Evolutionary conservation across 2,113 vertebrate species (phyloP).

Genomic region (Psittacara wagleri): DNA sequence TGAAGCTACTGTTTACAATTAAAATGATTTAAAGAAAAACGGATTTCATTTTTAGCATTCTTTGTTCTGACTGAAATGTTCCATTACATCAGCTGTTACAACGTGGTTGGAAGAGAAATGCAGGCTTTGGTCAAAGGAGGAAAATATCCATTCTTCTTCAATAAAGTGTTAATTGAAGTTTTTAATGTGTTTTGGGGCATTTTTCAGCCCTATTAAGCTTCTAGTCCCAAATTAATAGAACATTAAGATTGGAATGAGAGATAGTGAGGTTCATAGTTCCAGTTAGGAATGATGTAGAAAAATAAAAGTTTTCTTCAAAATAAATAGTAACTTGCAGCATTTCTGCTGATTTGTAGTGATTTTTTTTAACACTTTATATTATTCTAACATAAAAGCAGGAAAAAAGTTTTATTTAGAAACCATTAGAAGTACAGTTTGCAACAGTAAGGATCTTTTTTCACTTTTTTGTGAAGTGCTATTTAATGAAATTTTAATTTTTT

Average conservation of each 20-base stretch:
- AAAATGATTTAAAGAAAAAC: neutral
- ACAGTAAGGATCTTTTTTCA: neutral
- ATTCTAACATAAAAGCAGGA: neutral
- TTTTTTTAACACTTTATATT: neutral
- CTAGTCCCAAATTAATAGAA: neutral
- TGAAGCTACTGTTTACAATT: constrained; percentile 45
- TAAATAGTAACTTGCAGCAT: neutral
- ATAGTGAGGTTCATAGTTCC: neutral
- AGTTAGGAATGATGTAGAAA: neutral
- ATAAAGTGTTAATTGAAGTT: neutral
- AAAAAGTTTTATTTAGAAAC: neutral
- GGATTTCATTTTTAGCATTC: neutral
- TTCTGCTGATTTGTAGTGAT: neutral
- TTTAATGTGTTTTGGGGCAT: neutral
- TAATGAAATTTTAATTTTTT: neutral
- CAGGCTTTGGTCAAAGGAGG: neutral
- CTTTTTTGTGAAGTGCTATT: neutral
- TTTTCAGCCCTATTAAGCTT: neutral
- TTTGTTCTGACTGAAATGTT: neutral
- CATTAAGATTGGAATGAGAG: neutral
- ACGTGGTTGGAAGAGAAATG: neutral
- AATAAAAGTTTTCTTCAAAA: neutral
- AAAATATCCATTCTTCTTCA: neutral
- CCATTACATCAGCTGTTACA: neutral
- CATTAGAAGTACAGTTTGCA: neutral